phyloP scores from a whole-genome alignment of 2,113 vertebrate genomes.

The Redunca redunca region DNA sequence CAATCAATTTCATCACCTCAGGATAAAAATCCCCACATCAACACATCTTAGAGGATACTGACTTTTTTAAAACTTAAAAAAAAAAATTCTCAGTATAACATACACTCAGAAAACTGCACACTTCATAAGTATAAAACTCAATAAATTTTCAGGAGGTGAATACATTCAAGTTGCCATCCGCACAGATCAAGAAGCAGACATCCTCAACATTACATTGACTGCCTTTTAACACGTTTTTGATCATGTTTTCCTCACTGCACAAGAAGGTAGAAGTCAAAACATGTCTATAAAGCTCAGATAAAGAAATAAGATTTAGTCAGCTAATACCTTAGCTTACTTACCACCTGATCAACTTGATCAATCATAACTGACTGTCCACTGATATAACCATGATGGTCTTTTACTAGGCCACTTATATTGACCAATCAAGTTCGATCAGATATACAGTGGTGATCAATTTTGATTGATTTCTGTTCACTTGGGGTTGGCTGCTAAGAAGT shows the following conservation, averaged over 20 bases:
- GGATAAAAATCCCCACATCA: constrained; percentile 18
- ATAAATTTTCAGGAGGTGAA: neutral
- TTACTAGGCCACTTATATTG: neutral
- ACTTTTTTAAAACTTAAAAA: neutral
- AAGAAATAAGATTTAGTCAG: constrained; percentile 10
- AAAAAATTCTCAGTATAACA: neutral
- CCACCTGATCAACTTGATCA: neutral
- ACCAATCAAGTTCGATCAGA: neutral
- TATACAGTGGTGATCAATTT: neutral
- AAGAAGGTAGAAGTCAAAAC: neutral
- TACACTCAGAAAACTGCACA: neutral
- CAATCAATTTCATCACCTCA: neutral
- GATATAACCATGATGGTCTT: neutral
- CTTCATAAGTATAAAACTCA: neutral
- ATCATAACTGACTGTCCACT: neutral
- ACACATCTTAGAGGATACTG: neutral
- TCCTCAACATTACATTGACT: neutral
- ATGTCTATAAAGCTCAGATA: neutral
- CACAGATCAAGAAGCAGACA: neutral
- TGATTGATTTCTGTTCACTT: neutral
- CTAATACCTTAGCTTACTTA: neutral
- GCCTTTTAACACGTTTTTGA: neutral
- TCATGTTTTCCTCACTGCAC: neutral
- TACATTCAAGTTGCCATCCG: neutral
- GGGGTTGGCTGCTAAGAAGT: neutral